Conservation (phyloP, 2,797 vertebrate genomes). For the Cephalopachus bancanus region DNA sequence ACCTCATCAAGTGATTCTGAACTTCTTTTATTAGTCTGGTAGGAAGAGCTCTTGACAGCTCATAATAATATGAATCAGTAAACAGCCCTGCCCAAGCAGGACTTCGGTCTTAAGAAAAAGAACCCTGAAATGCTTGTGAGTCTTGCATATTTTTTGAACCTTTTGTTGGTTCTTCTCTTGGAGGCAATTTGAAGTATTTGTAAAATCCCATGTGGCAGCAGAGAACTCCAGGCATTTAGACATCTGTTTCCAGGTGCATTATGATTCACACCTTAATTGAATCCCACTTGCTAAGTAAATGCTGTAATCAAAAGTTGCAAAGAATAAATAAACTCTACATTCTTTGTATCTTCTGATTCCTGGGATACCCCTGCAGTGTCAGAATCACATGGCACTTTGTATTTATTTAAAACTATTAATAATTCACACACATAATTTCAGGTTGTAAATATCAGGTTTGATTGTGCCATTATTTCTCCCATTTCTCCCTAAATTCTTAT, state of each 20-base stretch:
- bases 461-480: not conserved
- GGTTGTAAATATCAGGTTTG: conserved; percentile 44
- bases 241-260: not conserved
- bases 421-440: conserved; percentile 40
- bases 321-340: conserved; percentile 48
- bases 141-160: not conserved
- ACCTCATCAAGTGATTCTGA: conserved; percentile 17
- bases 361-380: not conserved
- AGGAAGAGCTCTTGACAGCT: conserved; percentile 42
- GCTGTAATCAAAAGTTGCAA: conserved; percentile 54
- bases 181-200: not conserved
- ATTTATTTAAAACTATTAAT: conserved; percentile 53
- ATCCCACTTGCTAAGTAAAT: conserved; percentile 59
- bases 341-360: conserved; percentile 40
- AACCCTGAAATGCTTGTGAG: not conserved
- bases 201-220: not conserved
- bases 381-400: conserved; percentile 5
- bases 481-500: not conserved
- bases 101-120: conserved; percentile 15
- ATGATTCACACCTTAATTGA: conserved; percentile 47
- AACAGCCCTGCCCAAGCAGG: not conserved
- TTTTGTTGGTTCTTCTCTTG: conserved; percentile 33
- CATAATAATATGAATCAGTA: not conserved
- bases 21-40: not conserved
- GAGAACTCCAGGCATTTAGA: not conserved